These are phyloP conservation scores for Eulithis testata DNA, from an alignment of 2,888 invertebrate species.

Conservation along the genomic window DNA sequence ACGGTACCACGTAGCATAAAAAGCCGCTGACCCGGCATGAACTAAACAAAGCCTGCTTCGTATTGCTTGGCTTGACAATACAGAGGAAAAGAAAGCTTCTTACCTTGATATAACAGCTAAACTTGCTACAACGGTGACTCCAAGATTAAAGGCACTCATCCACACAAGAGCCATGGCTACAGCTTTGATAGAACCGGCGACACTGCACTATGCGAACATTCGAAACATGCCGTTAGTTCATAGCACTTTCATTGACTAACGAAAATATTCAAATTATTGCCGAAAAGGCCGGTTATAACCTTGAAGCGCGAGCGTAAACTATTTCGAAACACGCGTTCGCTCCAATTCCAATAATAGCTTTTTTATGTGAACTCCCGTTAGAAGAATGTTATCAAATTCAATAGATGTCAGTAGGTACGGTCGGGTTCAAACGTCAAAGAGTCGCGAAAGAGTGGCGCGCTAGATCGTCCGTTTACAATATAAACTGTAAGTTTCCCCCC, in stretches of 20 bases:
- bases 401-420: not conserved
- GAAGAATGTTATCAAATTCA: constrained; percentile 17
- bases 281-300: constrained; percentile 14
- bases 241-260: constrained; percentile 17
- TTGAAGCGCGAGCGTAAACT: constrained; percentile 20
- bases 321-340: constrained; percentile 24
- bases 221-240: constrained; percentile 37
- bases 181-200: constrained; percentile 41
- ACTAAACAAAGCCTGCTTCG: constrained; percentile 31
- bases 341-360: constrained; percentile 22
- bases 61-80: constrained; percentile 16
- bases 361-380: constrained; percentile 16
- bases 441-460: constrained; percentile 61
- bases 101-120: constrained; percentile 70
- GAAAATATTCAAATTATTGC: constrained; percentile 18
- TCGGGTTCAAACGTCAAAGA: constrained; percentile 50
- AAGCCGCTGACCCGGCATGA: constrained; percentile 22
- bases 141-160: constrained; percentile 87
- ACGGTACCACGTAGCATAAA: constrained; percentile 15
- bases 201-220: constrained; percentile 47
- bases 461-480: constrained; percentile 58
- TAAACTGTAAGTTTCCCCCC: constrained; percentile 66
- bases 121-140: constrained; percentile 86
- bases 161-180: constrained; percentile 85
- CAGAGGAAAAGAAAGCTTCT: constrained; percentile 21